phyloP scores from a whole-genome alignment of 1,140 invertebrate species.

The Portunus trituberculatus region DNA sequence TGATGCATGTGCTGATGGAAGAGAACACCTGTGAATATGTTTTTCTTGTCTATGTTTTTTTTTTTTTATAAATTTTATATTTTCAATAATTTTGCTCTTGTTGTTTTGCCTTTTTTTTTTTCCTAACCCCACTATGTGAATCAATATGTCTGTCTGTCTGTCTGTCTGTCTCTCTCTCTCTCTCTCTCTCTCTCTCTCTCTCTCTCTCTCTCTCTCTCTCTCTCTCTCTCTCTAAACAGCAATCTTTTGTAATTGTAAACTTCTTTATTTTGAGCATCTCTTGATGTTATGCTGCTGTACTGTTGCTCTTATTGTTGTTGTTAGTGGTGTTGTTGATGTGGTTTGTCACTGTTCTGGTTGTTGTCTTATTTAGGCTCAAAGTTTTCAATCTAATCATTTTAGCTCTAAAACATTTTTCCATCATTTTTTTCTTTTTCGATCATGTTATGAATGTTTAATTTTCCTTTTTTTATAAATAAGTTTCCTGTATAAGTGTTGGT shows the following conservation, averaged over 20 bases:
- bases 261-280: background rate
- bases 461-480: background rate
- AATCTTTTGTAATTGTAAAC: background rate
- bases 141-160: background rate
- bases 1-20: too few relatives aligned
- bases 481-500: background rate
- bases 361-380: background rate
- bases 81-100: slow-evolving; percentile 10
- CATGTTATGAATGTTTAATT: slow-evolving; percentile 14
- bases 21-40: background rate
- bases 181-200: background rate
- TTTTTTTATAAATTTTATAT: background rate
- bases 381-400: background rate
- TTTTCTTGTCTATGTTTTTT: background rate
- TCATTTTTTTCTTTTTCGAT: background rate
- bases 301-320: background rate
- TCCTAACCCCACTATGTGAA: too few relatives aligned
- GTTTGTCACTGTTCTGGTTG: too few relatives aligned
- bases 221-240: background rate
- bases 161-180: background rate
- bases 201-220: slow-evolving; percentile 6
- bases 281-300: background rate
- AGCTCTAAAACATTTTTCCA: background rate
- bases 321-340: background rate
- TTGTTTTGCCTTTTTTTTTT: background rate